Percentiles rank a stretch among this genome's conserved stretches.
phyloP scores from a whole-genome alignment of 2,797 vertebrate species.

The Oryzias dopingdopingensis region DNA sequence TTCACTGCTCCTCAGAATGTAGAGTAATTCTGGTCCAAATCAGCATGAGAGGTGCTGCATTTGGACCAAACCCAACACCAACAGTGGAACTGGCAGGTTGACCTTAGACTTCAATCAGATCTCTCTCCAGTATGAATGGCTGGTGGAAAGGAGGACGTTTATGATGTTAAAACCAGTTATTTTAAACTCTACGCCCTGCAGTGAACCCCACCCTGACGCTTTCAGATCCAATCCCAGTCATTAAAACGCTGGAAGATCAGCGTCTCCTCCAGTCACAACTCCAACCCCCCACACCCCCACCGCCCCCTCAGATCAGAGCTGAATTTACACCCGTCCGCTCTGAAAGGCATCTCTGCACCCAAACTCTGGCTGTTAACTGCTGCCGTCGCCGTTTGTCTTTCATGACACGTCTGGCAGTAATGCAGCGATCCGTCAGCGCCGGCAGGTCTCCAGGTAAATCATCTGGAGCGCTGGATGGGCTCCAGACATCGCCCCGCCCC shows the following conservation, averaged over 20 bases:
- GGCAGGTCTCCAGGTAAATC: slow-evolving; percentile 81
- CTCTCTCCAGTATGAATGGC: too few relatives aligned
- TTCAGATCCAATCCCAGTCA: slow-evolving; percentile 57
- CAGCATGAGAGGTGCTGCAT: too few relatives aligned
- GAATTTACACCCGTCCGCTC: slow-evolving; percentile 8
- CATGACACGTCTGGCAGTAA: slow-evolving; percentile 79
- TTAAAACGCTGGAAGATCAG: slow-evolving; percentile 35
- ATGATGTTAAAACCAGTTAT: slow-evolving; percentile 22
- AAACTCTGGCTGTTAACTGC: slow-evolving; percentile 28
- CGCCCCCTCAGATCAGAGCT: slow-evolving; percentile 4
- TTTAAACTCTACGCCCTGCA: slow-evolving; percentile 33
- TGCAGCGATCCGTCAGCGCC: slow-evolving; percentile 69
- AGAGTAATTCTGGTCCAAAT: too few relatives aligned
- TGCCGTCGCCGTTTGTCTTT: slow-evolving; percentile 56
- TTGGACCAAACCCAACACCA: too few relatives aligned
- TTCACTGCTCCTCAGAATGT: too few relatives aligned
- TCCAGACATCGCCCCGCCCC: slow-evolving; percentile 71
- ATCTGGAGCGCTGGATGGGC: slow-evolving; percentile 72
- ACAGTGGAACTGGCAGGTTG: too few relatives aligned
- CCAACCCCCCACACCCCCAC: background rate
- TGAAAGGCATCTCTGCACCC: slow-evolving; percentile 28
- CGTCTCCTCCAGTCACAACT: background rate
- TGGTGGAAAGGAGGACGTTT: too few relatives aligned
- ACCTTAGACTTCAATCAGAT: too few relatives aligned
- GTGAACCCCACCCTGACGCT: slow-evolving; percentile 32